phyloP scores from a whole-genome alignment of 1,140 invertebrate genomes.

The Hylaeus volcanicus region DNA sequence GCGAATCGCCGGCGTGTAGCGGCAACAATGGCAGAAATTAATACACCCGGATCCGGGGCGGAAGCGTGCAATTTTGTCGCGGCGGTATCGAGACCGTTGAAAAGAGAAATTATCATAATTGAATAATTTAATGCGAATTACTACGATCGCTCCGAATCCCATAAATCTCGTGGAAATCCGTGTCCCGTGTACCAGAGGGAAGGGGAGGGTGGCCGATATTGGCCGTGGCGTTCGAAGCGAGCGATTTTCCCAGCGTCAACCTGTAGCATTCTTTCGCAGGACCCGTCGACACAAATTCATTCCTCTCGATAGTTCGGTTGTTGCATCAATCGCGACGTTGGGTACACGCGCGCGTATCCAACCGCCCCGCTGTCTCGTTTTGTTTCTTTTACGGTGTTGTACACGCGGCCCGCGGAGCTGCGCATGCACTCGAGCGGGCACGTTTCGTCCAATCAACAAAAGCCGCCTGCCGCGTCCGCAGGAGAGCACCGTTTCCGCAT shows the following conservation, averaged over 20 bases:
- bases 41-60: background rate
- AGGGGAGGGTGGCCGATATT: background rate
- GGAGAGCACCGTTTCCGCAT: constrained; percentile 23
- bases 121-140: constrained; percentile 10
- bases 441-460: constrained; percentile 44
- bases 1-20: no score
- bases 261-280: constrained; percentile 63
- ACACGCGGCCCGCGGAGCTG: constrained; percentile 22
- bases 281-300: constrained; percentile 60
- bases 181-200: background rate
- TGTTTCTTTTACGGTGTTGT: constrained; percentile 49
- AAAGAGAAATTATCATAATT: constrained; percentile 19
- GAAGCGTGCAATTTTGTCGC: constrained; percentile 6
- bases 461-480: constrained; percentile 15
- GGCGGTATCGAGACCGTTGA: background rate
- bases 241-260: constrained; percentile 60
- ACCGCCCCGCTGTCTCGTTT: constrained; percentile 23
- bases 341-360: constrained; percentile 10
- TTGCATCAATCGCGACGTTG: constrained; percentile 63
- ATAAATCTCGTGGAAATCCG: constrained; percentile 6
- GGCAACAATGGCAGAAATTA: background rate
- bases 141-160: background rate
- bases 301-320: constrained; percentile 62
- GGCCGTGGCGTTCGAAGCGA: constrained; percentile 8
- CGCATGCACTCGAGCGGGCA: constrained; percentile 33